These are phyloP conservation scores for Galerucella nymphaeae DNA, from an alignment of 2,888 invertebrate genomes.

Conservation along the genomic window DNA sequence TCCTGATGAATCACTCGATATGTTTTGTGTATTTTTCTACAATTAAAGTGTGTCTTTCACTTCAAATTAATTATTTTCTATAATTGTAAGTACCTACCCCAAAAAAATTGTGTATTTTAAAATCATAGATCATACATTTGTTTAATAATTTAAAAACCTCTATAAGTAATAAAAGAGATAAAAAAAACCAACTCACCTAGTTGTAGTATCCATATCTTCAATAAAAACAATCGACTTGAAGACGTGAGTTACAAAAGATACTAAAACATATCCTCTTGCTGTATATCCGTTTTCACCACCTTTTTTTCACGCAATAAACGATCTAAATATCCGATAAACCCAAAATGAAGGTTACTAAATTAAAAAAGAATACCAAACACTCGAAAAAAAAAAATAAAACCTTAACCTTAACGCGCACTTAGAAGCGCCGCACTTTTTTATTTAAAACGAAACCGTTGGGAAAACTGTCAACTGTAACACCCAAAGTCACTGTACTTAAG, in stretches of 20 bases:
- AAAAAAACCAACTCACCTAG: constrained; percentile 27
- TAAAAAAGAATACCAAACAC: constrained; percentile 5
- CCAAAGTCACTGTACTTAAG: constrained; percentile 42
- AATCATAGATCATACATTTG: too few relatives aligned
- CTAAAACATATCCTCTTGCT: constrained; percentile 49
- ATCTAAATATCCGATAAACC: constrained; percentile 31
- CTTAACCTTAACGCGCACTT: neutral
- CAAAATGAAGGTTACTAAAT: constrained; percentile 26
- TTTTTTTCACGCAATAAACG: constrained; percentile 40
- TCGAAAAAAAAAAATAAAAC: neutral
- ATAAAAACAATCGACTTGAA: constrained; percentile 18
- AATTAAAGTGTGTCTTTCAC: too few relatives aligned
- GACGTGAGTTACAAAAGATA: constrained; percentile 44
- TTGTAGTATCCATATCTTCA: constrained; percentile 30
- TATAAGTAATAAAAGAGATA: neutral
- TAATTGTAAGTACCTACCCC: too few relatives aligned
- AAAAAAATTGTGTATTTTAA: too few relatives aligned
- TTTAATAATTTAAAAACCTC: too few relatives aligned
- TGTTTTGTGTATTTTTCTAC: too few relatives aligned
- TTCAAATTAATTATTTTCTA: too few relatives aligned
- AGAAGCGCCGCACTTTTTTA: neutral
- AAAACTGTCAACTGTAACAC: constrained; percentile 39
- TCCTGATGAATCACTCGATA: too few relatives aligned
- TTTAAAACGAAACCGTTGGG: constrained; percentile 12
- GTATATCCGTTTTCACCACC: constrained; percentile 50